These are phyloP conservation scores for Agrotis puta DNA, from an alignment of 2,888 invertebrate genomes.

Conservation along the genomic window DNA sequence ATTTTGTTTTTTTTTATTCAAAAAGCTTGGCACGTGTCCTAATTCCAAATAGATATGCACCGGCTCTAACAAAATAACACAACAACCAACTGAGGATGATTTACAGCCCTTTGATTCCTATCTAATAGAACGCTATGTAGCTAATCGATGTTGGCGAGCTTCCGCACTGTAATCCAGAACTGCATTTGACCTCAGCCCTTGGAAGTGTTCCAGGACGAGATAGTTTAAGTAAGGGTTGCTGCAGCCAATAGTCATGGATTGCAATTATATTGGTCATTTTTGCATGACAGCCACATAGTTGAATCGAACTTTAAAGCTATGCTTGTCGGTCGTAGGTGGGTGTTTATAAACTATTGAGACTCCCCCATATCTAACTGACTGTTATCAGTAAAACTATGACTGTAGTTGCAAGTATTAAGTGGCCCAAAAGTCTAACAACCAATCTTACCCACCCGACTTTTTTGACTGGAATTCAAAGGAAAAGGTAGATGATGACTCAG, in stretches of 20 bases:
- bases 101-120: conserved; percentile 21
- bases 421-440: no score
- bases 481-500: no score
- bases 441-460: no score
- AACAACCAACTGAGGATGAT: conserved; percentile 9
- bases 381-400: neutral
- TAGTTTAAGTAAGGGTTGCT: neutral
- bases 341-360: neutral
- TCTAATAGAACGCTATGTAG: conserved; percentile 33
- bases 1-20: neutral
- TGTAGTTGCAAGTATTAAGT: neutral
- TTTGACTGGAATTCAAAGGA: no score
- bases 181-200: conserved; percentile 28
- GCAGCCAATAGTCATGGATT: conserved; percentile 1
- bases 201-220: conserved; percentile 37
- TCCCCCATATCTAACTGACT: neutral
- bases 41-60: conserved; percentile 16
- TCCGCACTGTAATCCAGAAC: conserved; percentile 11
- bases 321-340: neutral
- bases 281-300: no score
- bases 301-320: no score
- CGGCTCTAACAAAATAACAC: neutral
- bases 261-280: neutral
- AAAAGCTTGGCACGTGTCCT: neutral
- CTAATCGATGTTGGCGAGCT: conserved; percentile 44